phyloP scores from a whole-genome alignment of 2,888 invertebrate species.

The Smittia aterrima region DNA sequence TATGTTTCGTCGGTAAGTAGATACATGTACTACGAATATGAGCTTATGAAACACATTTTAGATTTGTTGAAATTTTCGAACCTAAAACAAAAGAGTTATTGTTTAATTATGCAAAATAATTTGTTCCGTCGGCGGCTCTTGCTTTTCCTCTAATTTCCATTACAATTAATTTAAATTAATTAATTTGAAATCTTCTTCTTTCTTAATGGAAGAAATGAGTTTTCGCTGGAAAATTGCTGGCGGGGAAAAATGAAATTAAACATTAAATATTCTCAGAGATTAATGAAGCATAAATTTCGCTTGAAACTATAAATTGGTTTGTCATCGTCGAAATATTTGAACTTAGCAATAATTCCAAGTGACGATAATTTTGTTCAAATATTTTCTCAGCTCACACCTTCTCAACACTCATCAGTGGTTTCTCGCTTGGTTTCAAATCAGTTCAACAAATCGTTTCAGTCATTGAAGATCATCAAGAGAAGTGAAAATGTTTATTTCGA shows the following conservation, averaged over 20 bases:
- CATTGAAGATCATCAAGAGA: too few relatives aligned
- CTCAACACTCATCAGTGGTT: neutral
- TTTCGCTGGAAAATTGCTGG: too few relatives aligned
- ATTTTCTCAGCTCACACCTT: neutral
- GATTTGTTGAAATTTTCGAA: too few relatives aligned
- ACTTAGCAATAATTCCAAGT: neutral
- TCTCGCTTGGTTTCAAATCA: neutral
- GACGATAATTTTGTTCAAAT: neutral
- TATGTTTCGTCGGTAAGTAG: too few relatives aligned
- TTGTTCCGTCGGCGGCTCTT: neutral
- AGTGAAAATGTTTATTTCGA: too few relatives aligned
- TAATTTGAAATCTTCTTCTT: constrained; percentile 14
- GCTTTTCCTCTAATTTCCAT: constrained; percentile 21
- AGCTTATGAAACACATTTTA: too few relatives aligned
- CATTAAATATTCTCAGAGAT: too few relatives aligned
- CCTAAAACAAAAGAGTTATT: neutral
- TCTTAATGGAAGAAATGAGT: neutral
- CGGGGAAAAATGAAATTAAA: neutral
- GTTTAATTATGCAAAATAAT: constrained; percentile 16
- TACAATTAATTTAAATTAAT: constrained; percentile 37
- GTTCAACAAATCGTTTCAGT: neutral
- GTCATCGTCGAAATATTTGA: too few relatives aligned
- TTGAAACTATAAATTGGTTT: too few relatives aligned
- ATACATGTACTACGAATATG: too few relatives aligned
- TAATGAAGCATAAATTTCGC: too few relatives aligned